Conservation (phyloP, 2,113 vertebrate species). For the Colistium nudipinnis region DNA sequence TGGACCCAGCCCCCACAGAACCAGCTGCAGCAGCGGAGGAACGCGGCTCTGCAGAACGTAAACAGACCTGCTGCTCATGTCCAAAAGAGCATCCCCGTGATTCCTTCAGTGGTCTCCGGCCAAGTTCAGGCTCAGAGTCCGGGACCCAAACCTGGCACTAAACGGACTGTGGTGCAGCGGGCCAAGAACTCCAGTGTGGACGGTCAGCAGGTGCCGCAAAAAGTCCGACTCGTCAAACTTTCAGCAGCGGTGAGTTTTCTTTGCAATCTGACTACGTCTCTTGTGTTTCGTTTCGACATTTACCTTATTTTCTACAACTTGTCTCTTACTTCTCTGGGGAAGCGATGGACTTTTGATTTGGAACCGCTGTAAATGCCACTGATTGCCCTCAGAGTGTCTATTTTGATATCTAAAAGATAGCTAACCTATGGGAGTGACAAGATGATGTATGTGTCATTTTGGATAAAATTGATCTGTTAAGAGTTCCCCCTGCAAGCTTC, state of each 20-base stretch:
- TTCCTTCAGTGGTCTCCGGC: constrained; percentile 64
- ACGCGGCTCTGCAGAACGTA: constrained; percentile 63
- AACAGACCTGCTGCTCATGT: constrained; percentile 37
- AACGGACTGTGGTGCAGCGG: constrained; percentile 97
- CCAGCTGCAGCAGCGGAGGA: constrained; percentile 64
- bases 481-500: constrained; percentile 64
- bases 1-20: constrained; percentile 66
- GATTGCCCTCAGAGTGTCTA: constrained; percentile 41
- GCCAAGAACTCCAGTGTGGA: constrained; percentile 82
- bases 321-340: constrained; percentile 51
- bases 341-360: constrained; percentile 42
- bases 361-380: constrained; percentile 62
- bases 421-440: constrained; percentile 74
- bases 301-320: constrained; percentile 43
- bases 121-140: constrained; percentile 75
- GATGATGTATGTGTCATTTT: constrained; percentile 74
- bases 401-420: constrained; percentile 57
- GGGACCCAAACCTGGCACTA: constrained; percentile 84
- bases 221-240: constrained; percentile 95
- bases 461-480: constrained; percentile 75
- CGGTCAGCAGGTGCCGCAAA: constrained; percentile 85
- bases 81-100: constrained; percentile 67
- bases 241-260: constrained; percentile 88
- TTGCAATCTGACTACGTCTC: constrained; percentile 29
- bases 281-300: constrained; percentile 55